Evolutionary conservation across 1,140 invertebrate species (phyloP).

Genomic region (Habropoda laboriosa): DNA sequence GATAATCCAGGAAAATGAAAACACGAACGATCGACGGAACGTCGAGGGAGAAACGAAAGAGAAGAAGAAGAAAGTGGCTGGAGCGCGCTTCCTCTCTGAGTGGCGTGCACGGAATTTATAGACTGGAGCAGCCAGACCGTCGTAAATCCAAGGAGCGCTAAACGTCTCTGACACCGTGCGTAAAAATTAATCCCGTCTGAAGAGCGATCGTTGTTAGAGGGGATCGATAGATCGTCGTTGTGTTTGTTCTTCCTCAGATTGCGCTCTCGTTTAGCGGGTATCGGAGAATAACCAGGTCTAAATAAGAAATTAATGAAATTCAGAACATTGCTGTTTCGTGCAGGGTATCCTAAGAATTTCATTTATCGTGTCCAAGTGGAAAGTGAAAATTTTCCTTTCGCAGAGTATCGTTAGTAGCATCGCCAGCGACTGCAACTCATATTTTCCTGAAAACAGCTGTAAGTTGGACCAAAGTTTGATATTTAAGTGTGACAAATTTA

Average conservation of each 20-base stretch:
- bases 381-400: no score
- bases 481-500: no score
- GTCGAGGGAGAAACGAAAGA: slow-evolving; percentile 21
- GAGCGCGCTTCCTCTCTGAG: not conserved
- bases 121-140: not conserved
- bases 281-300: no score
- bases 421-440: no score
- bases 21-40: slow-evolving; percentile 29
- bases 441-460: no score
- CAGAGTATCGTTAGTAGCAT: no score
- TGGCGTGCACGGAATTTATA: slow-evolving; percentile 25
- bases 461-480: no score
- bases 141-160: slow-evolving; percentile 17
- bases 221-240: not conserved
- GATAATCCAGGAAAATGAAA: slow-evolving; percentile 61
- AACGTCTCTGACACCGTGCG: not conserved
- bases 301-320: no score
- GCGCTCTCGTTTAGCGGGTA: no score
- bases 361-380: no score
- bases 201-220: not conserved
- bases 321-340: no score
- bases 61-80: slow-evolving; percentile 36
- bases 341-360: no score
- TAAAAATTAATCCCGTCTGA: slow-evolving; percentile 3
- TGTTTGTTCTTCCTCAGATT: not conserved